Base-by-base conservation (phyloP, 2,888 invertebrate genomes). In the Aphidoletes aphidimyza region DNA sequence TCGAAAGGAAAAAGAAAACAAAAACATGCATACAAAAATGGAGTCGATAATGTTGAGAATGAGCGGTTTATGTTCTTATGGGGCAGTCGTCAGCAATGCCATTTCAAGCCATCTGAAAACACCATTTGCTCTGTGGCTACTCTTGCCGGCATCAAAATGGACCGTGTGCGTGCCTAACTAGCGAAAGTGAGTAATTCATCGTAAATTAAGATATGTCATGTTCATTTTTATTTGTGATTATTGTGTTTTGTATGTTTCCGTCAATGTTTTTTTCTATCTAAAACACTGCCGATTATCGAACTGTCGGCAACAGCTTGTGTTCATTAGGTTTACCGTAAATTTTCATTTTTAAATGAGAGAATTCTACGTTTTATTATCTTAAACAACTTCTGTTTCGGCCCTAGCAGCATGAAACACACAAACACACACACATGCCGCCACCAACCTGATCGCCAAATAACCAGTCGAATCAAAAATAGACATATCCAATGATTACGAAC, bases 181-280 rank as follows among this genome's bases (percentile, higher is more conserved):
- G 69, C 69, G 69, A 69, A 69, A 69, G 69, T 69, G 69, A 69
- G 14, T 69, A 69, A 69, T 69, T 69, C 34, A 14, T 30, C 30
- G 69, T 69, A 34, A 30, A 69, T 34, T 69, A 34, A 69, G 69
- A 30, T 69, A 34, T 34, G n/a, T 30, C 34, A 30, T 69, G 30
- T 69, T 17, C 47, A 47, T 47, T 14, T 47, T 47, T 17, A 8
- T 14, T 14, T 69, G 14, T 30, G 11, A 11, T 30, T 69, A 22
- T 54, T 54, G 6, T 3, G 2, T 54, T 54, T 22, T 5, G 22
- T 22, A 5, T 54, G 22, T 54, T 22, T 22, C 54, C 54, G 22
- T n/a, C 22, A 22, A 22, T 54, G 22, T 54, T 54, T 39, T 54
- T n/a, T n/a, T n/a, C n/a, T n/a, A n/a, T n/a, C n/a, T n/a, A n/a